phyloP scores from a whole-genome alignment of 2,797 vertebrate species.

The Pampus argenteus region DNA sequence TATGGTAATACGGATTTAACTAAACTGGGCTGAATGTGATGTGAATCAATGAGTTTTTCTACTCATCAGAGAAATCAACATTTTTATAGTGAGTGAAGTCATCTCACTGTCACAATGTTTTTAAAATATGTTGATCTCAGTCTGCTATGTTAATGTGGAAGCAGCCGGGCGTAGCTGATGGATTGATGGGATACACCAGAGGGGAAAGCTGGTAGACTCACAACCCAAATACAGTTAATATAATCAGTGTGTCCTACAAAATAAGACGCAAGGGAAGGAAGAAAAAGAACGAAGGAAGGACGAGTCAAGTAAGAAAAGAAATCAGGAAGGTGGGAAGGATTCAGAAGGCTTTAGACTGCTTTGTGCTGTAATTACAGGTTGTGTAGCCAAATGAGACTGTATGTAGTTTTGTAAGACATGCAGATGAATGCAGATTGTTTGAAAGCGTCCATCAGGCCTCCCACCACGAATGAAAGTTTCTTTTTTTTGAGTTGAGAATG shows the following conservation, averaged over 20 bases:
- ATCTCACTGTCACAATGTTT: conserved; percentile 62
- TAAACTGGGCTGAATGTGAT: conserved; percentile 33
- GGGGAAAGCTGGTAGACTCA: conserved; percentile 41
- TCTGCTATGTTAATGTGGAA: conserved; percentile 68
- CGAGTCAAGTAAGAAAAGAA: neutral
- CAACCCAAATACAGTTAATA: conserved; percentile 53
- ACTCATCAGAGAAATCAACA: conserved; percentile 75
- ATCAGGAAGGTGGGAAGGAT: neutral
- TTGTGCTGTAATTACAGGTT: conserved; percentile 10
- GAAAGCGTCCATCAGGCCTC: neutral
- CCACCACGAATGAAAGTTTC: conserved; percentile 2
- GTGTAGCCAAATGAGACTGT: neutral
- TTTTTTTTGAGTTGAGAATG: neutral
- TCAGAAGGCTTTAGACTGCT: neutral
- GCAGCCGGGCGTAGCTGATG: conserved; percentile 66
- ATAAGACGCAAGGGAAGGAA: conserved; percentile 23
- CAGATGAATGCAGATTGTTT: conserved; percentile 24
- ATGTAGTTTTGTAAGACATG: conserved; percentile 13
- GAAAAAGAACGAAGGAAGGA: neutral
- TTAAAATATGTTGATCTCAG: conserved; percentile 73
- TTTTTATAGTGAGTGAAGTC: conserved; percentile 72
- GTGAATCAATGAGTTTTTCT: conserved; percentile 49
- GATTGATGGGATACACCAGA: conserved; percentile 68
- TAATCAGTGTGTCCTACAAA: conserved; percentile 55
- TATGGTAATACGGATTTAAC: conserved; percentile 65